phyloP scores from a whole-genome alignment of 2,797 vertebrate genomes.

The Petrocephalus schoutedeni region DNA sequence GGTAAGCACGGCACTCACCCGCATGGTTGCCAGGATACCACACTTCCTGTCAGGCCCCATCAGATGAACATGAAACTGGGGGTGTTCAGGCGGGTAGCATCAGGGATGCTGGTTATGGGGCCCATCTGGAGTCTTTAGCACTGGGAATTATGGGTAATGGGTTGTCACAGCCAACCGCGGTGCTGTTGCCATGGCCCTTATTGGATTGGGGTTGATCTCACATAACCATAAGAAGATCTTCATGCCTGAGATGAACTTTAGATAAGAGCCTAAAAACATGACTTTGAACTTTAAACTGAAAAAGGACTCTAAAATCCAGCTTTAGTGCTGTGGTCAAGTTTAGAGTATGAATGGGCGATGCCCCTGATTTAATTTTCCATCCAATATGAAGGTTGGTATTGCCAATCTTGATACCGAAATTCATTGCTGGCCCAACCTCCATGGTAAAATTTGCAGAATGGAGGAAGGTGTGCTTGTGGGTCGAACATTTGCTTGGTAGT shows the following conservation, averaged over 20 bases:
- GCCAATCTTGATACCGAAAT: background rate
- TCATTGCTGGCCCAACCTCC: background rate
- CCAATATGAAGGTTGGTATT: background rate
- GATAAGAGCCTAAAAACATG: background rate
- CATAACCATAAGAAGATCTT: background rate
- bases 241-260: background rate
- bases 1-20: constrained; percentile 54
- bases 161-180: background rate
- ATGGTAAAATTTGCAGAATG: background rate
- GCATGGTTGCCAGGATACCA: background rate
- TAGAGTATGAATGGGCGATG: background rate
- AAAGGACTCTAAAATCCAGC: background rate
- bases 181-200: background rate
- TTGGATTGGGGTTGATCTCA: background rate
- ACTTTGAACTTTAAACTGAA: background rate
- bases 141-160: constrained; percentile 8
- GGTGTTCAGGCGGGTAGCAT: background rate
- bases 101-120: background rate
- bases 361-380: background rate
- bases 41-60: background rate
- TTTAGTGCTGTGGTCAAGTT: background rate
- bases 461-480: background rate
- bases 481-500: background rate
- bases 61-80: background rate
- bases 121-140: background rate